Conservation (phyloP, 2,113 vertebrate species). For the Hystrix cristata region DNA sequence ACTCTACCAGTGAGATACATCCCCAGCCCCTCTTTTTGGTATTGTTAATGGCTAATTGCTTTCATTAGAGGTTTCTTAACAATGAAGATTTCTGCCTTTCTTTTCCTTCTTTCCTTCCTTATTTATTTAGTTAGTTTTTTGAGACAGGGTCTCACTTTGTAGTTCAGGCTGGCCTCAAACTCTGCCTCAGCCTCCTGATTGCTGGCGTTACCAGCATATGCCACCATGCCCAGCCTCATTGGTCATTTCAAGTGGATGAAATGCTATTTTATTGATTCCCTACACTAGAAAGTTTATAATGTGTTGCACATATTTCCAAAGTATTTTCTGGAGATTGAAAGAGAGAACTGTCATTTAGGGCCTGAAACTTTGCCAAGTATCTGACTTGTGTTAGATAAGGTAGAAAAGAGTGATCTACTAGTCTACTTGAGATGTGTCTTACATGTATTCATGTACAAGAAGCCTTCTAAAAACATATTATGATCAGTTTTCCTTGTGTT, state of each 20-base stretch:
- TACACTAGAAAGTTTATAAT: neutral
- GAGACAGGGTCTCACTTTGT: neutral
- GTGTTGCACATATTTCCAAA: neutral
- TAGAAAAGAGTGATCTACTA: constrained; percentile 13
- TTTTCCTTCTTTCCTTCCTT: neutral
- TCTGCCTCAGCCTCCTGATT: neutral
- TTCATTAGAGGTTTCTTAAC: neutral
- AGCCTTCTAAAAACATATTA: neutral
- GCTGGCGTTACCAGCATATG: neutral
- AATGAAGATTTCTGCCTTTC: neutral
- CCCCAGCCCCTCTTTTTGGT: neutral
- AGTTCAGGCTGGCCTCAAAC: neutral
- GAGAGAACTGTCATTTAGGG: neutral
- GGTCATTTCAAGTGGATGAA: neutral
- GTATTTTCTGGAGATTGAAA: neutral
- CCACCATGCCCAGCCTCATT: neutral
- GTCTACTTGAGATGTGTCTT: neutral
- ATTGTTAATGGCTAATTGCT: neutral
- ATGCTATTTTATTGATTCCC: neutral
- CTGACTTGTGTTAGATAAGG: neutral
- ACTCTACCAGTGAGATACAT: too few species aligned
- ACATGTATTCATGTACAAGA: neutral
- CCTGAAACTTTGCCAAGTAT: neutral
- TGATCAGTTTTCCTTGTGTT: neutral
- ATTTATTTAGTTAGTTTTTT: neutral